phyloP scores from a whole-genome alignment of 1,140 invertebrate genomes.

The Neotoxoptera formosana region DNA sequence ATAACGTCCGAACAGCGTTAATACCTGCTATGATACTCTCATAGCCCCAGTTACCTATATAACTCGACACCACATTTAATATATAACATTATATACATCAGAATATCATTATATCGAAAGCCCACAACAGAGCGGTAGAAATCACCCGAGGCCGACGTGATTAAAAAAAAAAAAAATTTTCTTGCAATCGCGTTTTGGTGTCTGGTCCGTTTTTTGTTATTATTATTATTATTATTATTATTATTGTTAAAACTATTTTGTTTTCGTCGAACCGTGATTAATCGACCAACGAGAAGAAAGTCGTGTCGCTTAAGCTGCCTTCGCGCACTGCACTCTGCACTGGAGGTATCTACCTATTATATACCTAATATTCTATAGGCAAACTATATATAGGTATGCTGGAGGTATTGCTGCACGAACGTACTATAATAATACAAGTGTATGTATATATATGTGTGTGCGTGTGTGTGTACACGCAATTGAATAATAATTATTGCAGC shows the following conservation, averaged over 20 bases:
- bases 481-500: neutral
- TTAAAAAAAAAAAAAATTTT: neutral
- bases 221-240: neutral
- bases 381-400: neutral
- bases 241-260: neutral
- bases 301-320: neutral
- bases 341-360: neutral
- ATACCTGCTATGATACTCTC: neutral
- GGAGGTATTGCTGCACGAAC: neutral
- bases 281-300: neutral
- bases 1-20: neutral
- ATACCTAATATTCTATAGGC: neutral
- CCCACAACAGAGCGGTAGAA: neutral
- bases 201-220: neutral
- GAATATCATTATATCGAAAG: neutral
- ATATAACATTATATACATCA: neutral
- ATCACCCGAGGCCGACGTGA: neutral
- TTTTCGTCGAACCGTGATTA: conserved; percentile 35
- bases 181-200: neutral
- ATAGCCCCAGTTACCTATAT: neutral
- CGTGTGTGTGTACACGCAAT: neutral
- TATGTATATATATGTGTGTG: neutral
- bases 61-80: neutral
- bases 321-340: neutral
- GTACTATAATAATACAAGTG: neutral